Base-by-base conservation (phyloP, 2,888 invertebrate genomes). In the Digitonthophagus gazella region DNA sequence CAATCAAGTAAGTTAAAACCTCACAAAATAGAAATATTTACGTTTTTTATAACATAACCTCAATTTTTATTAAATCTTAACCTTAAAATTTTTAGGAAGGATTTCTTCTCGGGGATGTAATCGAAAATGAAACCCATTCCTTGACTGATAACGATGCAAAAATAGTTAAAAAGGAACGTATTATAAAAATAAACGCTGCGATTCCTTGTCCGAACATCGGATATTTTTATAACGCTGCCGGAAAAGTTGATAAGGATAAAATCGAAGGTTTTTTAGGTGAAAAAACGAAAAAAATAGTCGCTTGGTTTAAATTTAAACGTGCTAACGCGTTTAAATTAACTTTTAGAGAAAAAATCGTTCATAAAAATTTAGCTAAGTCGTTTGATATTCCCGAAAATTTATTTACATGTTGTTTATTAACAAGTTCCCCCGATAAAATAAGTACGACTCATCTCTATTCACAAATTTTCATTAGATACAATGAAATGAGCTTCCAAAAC, bases 91-190 rank as follows among this genome's bases (percentile, higher is more conserved):
- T 83, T 55, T 71, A 86, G 86, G 83, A 85, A 77, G 91, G 91
- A 11, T 90, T 91, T 79, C 83, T 91, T 22, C 83, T 90, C 58
- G 91, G 91, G 8, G 87, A 90, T 76, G 84, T 89, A 11, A 84
- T 87, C 58, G 85, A 87, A 58, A 87, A 86, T 81, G 86, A 89
- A 75, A 88, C 88, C 3, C 89, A 87, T 79, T 88, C 88, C 68
- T 89, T 90, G 78, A 91, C 91, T 2, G 91, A 91, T 79, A 86
- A 87, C 14, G 89, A 90, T 71, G 88, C 87, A 76, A 86, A 87
- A 74, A 85, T 88, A 67, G 85, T 89, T 64, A 85, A 87, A 28
- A 82, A 87, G 68, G 87, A 88, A 74, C 87, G 85, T 72, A 86
- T 87, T 75, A 88, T 90, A 68, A 85, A 87, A 76, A 84, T 91